Evolutionary conservation across 2,113 vertebrate species (phyloP).

Genomic region (Colius striatus): DNA sequence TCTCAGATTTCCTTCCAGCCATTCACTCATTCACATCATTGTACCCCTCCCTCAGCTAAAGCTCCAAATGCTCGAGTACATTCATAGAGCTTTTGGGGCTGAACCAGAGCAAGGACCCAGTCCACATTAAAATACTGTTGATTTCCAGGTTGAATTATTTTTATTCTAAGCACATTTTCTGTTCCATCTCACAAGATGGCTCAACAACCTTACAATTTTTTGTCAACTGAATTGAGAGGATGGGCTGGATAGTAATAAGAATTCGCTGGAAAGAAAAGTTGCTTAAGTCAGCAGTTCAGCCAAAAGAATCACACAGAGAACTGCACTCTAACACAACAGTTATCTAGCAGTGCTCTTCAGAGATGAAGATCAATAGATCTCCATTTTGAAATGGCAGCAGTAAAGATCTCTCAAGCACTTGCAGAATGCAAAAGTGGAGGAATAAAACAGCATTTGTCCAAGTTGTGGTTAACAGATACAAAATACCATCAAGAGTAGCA

Average conservation of each 20-base stretch:
- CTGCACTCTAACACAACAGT: not conserved
- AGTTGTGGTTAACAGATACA: not conserved
- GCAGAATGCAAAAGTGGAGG: not conserved
- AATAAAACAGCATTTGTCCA: not conserved
- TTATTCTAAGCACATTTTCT: not conserved
- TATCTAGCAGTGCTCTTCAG: not conserved
- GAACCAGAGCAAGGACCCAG: not conserved
- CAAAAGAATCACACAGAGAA: not conserved
- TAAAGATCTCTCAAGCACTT: not conserved
- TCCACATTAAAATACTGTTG: not conserved
- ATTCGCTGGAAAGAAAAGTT: not conserved
- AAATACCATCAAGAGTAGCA: not conserved
- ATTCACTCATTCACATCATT: not conserved
- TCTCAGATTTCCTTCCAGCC: constrained; percentile 10
- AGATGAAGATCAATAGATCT: not conserved
- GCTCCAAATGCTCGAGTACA: not conserved
- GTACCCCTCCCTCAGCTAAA: not conserved
- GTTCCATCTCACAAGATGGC: not conserved
- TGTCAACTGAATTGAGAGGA: not conserved
- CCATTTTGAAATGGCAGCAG: not conserved
- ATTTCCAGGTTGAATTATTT: not conserved
- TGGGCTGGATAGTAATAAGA: not conserved
- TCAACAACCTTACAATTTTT: not conserved
- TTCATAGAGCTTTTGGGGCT: not conserved
- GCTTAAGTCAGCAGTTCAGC: not conserved